phyloP scores from a whole-genome alignment of 2,797 vertebrate species.

The Lutjanus argentimaculatus region DNA sequence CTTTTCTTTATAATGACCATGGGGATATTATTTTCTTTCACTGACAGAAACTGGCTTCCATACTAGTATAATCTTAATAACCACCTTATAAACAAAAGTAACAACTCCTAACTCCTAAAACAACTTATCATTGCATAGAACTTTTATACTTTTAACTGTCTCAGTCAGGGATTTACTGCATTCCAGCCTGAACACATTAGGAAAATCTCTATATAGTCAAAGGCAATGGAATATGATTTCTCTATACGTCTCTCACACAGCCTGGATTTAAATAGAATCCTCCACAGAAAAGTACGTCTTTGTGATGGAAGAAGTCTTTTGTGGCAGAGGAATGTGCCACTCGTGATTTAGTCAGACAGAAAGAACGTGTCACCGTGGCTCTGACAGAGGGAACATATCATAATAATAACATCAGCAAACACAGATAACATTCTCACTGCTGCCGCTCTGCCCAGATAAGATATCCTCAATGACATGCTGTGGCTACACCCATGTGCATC shows the following conservation, averaged over 20 bases:
- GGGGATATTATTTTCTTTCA: too few species aligned
- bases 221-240: not conserved
- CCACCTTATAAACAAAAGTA: not conserved
- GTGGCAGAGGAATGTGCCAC: constrained; percentile 12
- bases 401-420: constrained; percentile 29
- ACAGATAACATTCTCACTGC: constrained; percentile 36
- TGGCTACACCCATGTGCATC: constrained; percentile 23
- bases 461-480: constrained; percentile 54
- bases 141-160: not conserved
- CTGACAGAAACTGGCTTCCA: too few species aligned
- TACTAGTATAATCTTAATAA: not conserved
- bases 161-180: not conserved
- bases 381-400: constrained; percentile 13
- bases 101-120: not conserved
- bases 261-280: not conserved
- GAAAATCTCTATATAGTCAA: not conserved
- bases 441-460: constrained; percentile 26
- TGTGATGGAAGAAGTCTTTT: not conserved
- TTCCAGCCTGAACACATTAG: not conserved
- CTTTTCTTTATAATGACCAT: too few species aligned
- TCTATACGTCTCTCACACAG: fast-evolving
- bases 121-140: not conserved
- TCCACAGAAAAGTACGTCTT: not conserved
- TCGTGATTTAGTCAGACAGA: constrained; percentile 27
- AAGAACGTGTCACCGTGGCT: constrained; percentile 38